Percentiles rank a stretch among this genome's conserved stretches.
Conservation (phyloP, 64 coral and sea anemone species). For the Stylophora pistillata region DNA sequence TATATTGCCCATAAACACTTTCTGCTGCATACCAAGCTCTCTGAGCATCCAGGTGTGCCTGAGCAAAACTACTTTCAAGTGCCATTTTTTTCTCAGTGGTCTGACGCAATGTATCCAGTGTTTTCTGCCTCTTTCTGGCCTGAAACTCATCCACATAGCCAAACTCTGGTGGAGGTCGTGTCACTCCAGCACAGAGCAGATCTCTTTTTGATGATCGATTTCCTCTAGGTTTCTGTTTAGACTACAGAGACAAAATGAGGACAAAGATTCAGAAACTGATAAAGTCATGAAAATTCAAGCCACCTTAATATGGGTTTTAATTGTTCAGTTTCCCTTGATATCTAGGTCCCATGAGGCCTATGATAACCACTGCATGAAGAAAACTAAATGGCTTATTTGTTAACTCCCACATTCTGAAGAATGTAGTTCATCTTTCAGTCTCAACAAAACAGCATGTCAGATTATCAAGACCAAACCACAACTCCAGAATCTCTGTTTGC, state of each 20-base stretch:
- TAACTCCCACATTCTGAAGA: too few relatives aligned
- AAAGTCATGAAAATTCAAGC: neutral
- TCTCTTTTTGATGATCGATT: slow-evolving; percentile 82
- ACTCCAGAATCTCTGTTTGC: too few relatives aligned
- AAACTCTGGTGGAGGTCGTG: slow-evolving; percentile 52
- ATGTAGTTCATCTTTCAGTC: too few relatives aligned
- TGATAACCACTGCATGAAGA: too few relatives aligned
- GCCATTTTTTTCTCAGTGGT: slow-evolving; percentile 57
- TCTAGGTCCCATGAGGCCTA: too few relatives aligned
- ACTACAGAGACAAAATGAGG: slow-evolving; percentile 9
- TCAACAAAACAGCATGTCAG: too few relatives aligned
- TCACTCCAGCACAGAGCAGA: slow-evolving; percentile 90
- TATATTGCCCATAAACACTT: slow-evolving; percentile 33
- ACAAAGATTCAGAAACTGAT: neutral
- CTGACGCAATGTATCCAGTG: slow-evolving; percentile 50
- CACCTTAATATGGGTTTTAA: too few relatives aligned
- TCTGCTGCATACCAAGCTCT: slow-evolving; percentile 71
- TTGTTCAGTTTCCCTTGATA: too few relatives aligned
- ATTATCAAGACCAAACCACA: too few relatives aligned
- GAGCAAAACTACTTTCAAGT: slow-evolving; percentile 22
- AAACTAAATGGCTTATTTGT: too few relatives aligned
- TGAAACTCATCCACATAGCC: slow-evolving; percentile 50
- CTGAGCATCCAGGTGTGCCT: slow-evolving; percentile 15
- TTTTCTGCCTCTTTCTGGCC: slow-evolving; percentile 53
- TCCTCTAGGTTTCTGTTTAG: slow-evolving; percentile 86